Percentiles rank a stretch among this genome's conserved stretches.
Evolutionary conservation across 2,797 vertebrate genomes (phyloP).

Genomic region (Catharus ustulatus): DNA sequence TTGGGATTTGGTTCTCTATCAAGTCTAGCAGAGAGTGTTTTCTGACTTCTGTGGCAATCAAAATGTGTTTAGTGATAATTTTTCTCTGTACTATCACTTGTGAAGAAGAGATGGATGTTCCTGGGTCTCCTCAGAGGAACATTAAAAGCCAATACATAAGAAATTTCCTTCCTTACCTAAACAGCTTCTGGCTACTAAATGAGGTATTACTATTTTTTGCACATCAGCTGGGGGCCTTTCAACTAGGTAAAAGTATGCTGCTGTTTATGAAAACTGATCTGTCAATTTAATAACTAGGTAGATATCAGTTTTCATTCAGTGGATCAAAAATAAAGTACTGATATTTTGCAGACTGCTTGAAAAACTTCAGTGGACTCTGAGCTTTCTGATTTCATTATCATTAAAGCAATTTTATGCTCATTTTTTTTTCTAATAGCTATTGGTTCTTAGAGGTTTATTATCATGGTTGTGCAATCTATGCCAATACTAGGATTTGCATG

Average conservation of each 20-base stretch:
- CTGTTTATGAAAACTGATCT: constrained; percentile 13
- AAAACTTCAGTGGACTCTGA: neutral
- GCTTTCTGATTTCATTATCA: constrained; percentile 1
- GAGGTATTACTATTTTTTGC: neutral
- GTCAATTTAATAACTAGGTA: constrained; percentile 3
- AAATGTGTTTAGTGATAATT: neutral
- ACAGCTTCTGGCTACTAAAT: neutral
- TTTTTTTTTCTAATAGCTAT: neutral
- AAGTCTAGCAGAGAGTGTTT: neutral
- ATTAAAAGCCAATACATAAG: neutral
- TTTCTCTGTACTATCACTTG: neutral
- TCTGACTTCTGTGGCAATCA: neutral
- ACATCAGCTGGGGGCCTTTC: neutral
- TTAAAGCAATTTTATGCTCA: neutral
- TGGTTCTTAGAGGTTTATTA: neutral
- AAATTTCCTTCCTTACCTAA: neutral
- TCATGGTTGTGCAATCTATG: neutral
- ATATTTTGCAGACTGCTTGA: neutral
- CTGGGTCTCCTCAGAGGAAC: neutral
- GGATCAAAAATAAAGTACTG: neutral
- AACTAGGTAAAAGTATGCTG: neutral
- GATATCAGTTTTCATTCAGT: neutral
- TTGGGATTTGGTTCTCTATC: neutral
- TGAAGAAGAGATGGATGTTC: neutral
- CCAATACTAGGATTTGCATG: neutral